Conservation (phyloP, 2,888 invertebrate species). For the Cryptocheilus praepositus region DNA sequence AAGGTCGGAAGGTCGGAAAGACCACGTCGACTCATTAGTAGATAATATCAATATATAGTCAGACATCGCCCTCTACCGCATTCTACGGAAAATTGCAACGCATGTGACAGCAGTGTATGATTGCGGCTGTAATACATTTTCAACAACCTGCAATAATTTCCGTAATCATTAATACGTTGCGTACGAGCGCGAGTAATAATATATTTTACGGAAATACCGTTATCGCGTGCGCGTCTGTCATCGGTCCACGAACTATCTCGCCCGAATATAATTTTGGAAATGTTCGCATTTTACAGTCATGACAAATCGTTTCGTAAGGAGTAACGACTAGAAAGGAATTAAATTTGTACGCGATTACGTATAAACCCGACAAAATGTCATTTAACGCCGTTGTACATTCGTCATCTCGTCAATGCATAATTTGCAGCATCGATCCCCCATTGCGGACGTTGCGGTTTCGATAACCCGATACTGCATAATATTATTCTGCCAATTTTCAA, state of each 20-base stretch:
- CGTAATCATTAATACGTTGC: not conserved
- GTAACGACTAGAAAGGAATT: no score
- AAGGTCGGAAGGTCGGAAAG: not conserved
- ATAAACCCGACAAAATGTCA: no score
- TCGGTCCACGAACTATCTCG: not conserved
- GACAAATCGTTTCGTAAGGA: no score
- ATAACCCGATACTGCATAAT: constrained; percentile 31
- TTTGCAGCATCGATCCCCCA: constrained; percentile 38
- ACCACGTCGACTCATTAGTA: constrained; percentile 1
- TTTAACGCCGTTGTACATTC: no score
- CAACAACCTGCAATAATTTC: not conserved
- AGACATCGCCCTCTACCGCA: not conserved
- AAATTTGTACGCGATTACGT: no score
- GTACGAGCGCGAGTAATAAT: not conserved
- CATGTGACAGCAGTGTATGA: no score
- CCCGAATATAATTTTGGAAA: not conserved
- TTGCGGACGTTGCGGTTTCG: constrained; percentile 28
- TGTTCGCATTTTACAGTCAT: no score
- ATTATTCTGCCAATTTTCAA: constrained; percentile 34
- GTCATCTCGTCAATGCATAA: constrained; percentile 24
- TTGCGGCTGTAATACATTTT: not conserved
- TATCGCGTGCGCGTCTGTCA: not conserved
- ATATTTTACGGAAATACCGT: not conserved
- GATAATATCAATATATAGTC: constrained; percentile 11
- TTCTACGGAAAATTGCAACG: no score